Base-by-base conservation (phyloP, 2,888 invertebrate species). In the Ornithoptera alexandrae region DNA sequence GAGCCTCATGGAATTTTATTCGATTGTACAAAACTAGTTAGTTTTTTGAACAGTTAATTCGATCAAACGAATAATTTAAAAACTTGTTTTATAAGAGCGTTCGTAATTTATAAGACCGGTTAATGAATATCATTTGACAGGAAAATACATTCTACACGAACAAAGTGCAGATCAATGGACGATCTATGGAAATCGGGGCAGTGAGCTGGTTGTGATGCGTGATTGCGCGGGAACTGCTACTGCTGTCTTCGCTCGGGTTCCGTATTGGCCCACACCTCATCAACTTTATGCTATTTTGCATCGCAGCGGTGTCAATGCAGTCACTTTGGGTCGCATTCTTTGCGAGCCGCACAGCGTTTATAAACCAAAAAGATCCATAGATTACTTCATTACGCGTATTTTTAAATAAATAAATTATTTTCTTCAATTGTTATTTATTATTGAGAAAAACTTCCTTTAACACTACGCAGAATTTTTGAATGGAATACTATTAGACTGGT, bases 251-350 rank as follows among this genome's bases (percentile, higher is more conserved):
- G 80, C 79, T 18, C 81, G 83, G 66, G 76, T 77, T 5, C 81
- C 82, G n/a, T 81, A 80, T 73, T 83, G 83, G 83, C 81, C 83
- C 2, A 75, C 77, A 12, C 62, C 75, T n/a, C 60, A 75, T 1
- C 80, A 81, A 57, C 69, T 83, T 20, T 79, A 79, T 68, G 79
- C 81, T 2, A 75, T 80, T 20, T 74, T 83, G 22, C 81, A 81
- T 65, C 78, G 81, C 71, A 78, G 79, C 72, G 82, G 81, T 20
- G 75, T 82, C 24, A 64, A 77, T 15, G 75, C 77, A 17, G 72
- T 76, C 57, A 72, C 78, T 6, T 62, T 75, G 15, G 77, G 77
- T 17, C 74, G 75, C 36, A 68, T 77, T 59, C 73, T 80, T 53
- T 82, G 82, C 72, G 73, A 75, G 59, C 74, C 69, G 4, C 62